These are phyloP conservation scores for Megalopta genalis DNA, from an alignment of 1,140 invertebrate species.

Conservation along the genomic window DNA sequence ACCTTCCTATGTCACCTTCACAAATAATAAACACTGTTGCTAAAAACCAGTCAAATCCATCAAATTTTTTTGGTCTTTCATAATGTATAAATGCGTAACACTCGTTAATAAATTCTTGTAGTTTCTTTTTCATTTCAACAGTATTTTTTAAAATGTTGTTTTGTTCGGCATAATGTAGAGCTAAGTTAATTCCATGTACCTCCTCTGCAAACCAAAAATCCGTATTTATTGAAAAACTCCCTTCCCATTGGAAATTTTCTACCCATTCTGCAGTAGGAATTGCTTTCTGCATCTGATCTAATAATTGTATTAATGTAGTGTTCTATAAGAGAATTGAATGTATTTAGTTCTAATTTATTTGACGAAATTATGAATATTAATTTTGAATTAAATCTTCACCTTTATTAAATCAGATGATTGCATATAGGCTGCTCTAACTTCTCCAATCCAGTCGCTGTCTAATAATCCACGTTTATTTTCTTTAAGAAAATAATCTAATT, in stretches of 20 bases:
- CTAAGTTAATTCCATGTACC: slow-evolving; percentile 69
- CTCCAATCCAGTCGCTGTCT: slow-evolving; percentile 73
- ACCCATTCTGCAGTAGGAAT: slow-evolving; percentile 75
- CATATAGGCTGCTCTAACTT: slow-evolving; percentile 71
- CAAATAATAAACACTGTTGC: slow-evolving; percentile 75
- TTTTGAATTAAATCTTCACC: slow-evolving; percentile 56
- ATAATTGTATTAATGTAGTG: slow-evolving; percentile 66
- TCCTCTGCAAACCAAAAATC: slow-evolving; percentile 75
- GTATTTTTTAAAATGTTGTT: slow-evolving; percentile 62
- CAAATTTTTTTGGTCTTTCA: slow-evolving; percentile 63
- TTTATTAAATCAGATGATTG: slow-evolving; percentile 63
- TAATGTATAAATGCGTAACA: slow-evolving; percentile 73
- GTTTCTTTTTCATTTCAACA: slow-evolving; percentile 58
- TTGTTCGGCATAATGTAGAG: slow-evolving; percentile 69
- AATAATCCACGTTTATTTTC: slow-evolving; percentile 69
- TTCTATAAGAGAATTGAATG: slow-evolving; percentile 61
- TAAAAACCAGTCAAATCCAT: slow-evolving; percentile 77
- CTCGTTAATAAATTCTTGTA: slow-evolving; percentile 72
- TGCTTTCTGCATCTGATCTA: slow-evolving; percentile 76
- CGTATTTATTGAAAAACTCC: slow-evolving; percentile 50
- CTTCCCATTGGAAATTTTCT: slow-evolving; percentile 73
- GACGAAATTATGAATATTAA: not conserved
- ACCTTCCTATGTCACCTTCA: slow-evolving; percentile 72
- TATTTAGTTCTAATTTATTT: slow-evolving; percentile 12
- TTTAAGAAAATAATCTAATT: slow-evolving; percentile 68